Base-by-base conservation (phyloP, 2,888 invertebrate genomes). In the Sarcophaga variegata region DNA sequence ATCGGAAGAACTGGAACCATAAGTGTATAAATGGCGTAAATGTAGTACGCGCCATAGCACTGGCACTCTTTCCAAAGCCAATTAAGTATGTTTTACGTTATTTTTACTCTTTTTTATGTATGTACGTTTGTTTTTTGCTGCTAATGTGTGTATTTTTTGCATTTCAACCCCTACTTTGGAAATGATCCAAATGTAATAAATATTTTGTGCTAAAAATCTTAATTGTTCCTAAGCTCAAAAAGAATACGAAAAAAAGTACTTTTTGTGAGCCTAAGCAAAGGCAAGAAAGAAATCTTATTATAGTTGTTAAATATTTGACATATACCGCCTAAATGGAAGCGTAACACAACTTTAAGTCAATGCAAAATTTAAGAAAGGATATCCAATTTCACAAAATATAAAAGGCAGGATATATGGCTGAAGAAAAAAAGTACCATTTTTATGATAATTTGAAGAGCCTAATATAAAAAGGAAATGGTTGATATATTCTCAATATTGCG, bases 1-100 rank as follows among this genome's bases (percentile, higher is more conserved):
- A 84, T 84, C 84, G 84, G 84, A 84, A 84, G 84, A 84, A 80
- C 60, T 80, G 80, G 80, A 84, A 80, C 80, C 84, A 84, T 84
- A 70, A 84, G 84, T 80, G 84, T 80, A 84, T 84, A 84, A 84
- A 84, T 84, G 84, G 84, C 84, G 84, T 80, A 80, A 84, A 84
- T 76, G 84, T 84, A 80, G 84, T 84, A 84, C 84, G 84, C 84
- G 80, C 84, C 84, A 84, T 80, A 76, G 75, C 80, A 80, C 80
- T 80, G 70, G 60, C 76, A 84, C 75, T 80, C 75, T 84, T 80
- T 80, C 80, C 22, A 80, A 84, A 84, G 80, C 80, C 80, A 80
- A 84, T 84, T 84, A 84, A 84, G 75, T 76, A 83, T 83, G 66
- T 72, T 83, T 59, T 83, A 83, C 62, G 60, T 49, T 83, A 62